These are phyloP conservation scores for Nansenia antarctica DNA, from an alignment of 2,113 vertebrate genomes.

Conservation along the genomic window DNA sequence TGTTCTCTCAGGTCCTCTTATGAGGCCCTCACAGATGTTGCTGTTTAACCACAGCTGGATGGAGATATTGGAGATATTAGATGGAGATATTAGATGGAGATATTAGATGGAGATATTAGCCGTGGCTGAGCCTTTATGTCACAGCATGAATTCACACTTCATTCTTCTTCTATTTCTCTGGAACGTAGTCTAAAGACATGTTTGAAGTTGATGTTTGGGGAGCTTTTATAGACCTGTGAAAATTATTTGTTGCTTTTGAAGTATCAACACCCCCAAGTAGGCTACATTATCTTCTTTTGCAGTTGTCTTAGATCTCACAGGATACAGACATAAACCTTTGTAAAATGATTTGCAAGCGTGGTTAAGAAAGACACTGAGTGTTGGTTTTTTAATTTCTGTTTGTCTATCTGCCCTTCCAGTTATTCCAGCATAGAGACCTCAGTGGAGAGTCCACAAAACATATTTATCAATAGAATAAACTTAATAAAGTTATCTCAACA, in stretches of 20 bases:
- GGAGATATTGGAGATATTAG: no score
- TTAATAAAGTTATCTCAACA: neutral
- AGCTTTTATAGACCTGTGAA: neutral
- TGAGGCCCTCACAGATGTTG: neutral
- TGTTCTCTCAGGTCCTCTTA: neutral
- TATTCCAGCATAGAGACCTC: neutral
- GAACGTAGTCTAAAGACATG: neutral
- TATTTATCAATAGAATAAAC: neutral
- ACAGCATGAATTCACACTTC: neutral
- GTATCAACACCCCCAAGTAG: neutral
- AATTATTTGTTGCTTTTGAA: neutral
- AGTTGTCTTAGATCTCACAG: neutral
- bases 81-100: no score
- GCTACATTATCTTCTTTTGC: neutral
- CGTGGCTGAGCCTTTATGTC: neutral
- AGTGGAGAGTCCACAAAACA: neutral
- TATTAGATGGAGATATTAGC: neutral
- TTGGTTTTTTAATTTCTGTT: neutral
- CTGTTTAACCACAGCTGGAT: neutral
- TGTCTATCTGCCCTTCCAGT: neutral
- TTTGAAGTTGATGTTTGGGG: neutral
- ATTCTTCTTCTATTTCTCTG: neutral
- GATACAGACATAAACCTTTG: neutral
- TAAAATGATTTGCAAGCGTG: constrained; percentile 3
- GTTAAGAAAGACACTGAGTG: neutral